Conservation (phyloP, 2,888 invertebrate species). For the Lasioglossum vierecki region DNA sequence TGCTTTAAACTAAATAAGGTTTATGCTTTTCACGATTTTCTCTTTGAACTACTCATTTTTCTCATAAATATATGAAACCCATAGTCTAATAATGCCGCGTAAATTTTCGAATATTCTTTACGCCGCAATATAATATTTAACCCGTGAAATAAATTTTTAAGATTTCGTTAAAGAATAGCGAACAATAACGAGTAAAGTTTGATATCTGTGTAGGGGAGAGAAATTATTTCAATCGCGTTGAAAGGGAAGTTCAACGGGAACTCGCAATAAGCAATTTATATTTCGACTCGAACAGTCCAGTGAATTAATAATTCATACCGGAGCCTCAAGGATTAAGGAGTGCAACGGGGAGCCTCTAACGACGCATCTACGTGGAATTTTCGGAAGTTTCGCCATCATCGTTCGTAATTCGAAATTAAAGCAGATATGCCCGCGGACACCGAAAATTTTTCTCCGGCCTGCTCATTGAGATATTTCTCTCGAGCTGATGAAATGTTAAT, state of each 20-base stretch:
- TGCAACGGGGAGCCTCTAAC: background rate
- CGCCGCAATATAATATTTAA: background rate
- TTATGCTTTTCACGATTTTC: too few relatives aligned
- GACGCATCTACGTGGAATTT: background rate
- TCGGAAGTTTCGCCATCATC: background rate
- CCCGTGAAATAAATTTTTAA: background rate
- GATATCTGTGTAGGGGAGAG: background rate
- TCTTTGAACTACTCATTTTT: background rate
- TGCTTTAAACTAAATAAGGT: too few relatives aligned
- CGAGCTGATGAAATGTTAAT: conserved; percentile 15
- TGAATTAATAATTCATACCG: conserved; percentile 6
- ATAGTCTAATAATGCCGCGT: background rate
- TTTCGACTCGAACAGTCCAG: background rate
- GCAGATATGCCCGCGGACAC: too few relatives aligned
- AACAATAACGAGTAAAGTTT: background rate
- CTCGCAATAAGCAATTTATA: background rate
- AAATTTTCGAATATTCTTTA: background rate
- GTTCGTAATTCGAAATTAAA: background rate
- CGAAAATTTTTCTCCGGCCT: background rate
- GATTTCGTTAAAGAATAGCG: background rate
- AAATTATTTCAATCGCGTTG: background rate
- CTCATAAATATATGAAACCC: background rate
- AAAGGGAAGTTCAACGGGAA: background rate
- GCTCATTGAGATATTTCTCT: background rate
- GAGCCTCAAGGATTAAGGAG: background rate